Evolutionary conservation across 2,888 invertebrate species (phyloP).

Genomic region (Eristalis pertinax): DNA sequence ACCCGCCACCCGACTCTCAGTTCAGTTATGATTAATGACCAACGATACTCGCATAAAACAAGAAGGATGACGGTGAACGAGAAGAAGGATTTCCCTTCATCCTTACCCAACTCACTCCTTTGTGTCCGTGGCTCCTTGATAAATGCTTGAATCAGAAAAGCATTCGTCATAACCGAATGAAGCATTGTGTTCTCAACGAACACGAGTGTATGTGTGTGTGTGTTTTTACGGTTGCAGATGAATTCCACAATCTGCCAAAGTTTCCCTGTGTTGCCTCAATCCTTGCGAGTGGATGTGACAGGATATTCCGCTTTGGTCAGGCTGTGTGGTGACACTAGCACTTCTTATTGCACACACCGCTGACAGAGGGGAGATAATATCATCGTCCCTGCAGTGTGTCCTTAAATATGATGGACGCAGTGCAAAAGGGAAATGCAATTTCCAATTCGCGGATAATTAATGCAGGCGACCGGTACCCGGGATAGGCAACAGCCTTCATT

Average conservation of each 20-base stretch:
- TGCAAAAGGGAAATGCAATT: conserved; percentile 58
- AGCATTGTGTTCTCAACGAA: conserved; percentile 1
- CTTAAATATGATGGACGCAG: conserved; percentile 52
- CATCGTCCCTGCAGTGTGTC: conserved; percentile 30
- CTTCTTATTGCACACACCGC: conserved; percentile 44
- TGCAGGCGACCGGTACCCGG: conserved; percentile 5
- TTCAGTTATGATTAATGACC: conserved; percentile 62
- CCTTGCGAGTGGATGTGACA: neutral
- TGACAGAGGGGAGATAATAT: conserved; percentile 49
- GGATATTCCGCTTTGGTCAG: neutral
- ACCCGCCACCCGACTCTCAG: neutral
- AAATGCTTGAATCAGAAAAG: conserved; percentile 69
- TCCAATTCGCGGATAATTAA: conserved; percentile 59
- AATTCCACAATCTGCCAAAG: conserved; percentile 21
- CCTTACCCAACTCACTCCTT: neutral
- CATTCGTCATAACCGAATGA: conserved; percentile 53
- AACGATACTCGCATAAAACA: conserved; percentile 60
- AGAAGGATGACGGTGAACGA: conserved; percentile 44
- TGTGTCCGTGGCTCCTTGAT: conserved; percentile 45
- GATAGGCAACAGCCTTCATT: neutral
- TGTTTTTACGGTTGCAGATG: neutral
- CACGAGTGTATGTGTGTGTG: neutral
- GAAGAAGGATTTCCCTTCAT: conserved; percentile 39
- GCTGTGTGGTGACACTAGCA: conserved; percentile 12
- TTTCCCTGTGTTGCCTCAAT: too few relatives aligned